phyloP scores from a whole-genome alignment of 1,140 invertebrate genomes.

The Diprion similis region DNA sequence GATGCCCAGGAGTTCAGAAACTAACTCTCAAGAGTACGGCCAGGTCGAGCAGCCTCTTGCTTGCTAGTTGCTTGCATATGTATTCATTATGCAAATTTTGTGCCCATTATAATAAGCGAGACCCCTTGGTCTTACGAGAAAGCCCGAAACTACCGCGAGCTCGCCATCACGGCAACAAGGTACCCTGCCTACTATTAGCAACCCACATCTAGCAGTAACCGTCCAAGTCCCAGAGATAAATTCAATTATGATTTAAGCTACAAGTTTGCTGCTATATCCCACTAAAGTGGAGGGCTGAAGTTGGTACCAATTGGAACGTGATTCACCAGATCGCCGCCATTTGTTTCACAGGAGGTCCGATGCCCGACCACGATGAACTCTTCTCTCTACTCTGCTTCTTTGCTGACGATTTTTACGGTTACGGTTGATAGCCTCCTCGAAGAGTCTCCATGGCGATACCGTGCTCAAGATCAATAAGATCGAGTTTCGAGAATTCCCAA shows the following conservation, averaged over 20 bases:
- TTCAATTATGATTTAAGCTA: conserved; percentile 52
- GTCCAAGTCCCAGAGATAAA: conserved; percentile 50
- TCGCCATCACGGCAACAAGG: conserved; percentile 52
- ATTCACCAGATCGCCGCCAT: not conserved
- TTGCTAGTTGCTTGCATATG: conserved; percentile 52
- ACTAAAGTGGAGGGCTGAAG: not conserved
- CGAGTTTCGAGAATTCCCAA: not conserved
- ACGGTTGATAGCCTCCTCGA: not conserved
- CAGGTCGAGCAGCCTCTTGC: conserved; percentile 40
- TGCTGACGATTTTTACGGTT: not conserved
- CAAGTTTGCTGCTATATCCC: conserved; percentile 33
- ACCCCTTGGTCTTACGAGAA: conserved; percentile 28
- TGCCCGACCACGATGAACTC: not conserved
- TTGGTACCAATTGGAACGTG: not conserved
- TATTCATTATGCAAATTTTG: conserved; percentile 61
- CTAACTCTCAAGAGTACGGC: conserved; percentile 30
- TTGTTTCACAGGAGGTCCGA: not conserved
- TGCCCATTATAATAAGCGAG: conserved; percentile 60
- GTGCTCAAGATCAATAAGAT: not conserved
- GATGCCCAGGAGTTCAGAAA: conserved; percentile 33
- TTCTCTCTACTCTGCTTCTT: not conserved
- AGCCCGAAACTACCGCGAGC: conserved; percentile 25
- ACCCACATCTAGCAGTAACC: not conserved
- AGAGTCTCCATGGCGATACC: not conserved
- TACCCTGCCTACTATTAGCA: not conserved